Evolutionary conservation across 37 sponge, comb jelly and placozoan species (phyloP), one percentile per base, ranked within the genome.

Genomic region (Dysidea cf. avara): DNA sequence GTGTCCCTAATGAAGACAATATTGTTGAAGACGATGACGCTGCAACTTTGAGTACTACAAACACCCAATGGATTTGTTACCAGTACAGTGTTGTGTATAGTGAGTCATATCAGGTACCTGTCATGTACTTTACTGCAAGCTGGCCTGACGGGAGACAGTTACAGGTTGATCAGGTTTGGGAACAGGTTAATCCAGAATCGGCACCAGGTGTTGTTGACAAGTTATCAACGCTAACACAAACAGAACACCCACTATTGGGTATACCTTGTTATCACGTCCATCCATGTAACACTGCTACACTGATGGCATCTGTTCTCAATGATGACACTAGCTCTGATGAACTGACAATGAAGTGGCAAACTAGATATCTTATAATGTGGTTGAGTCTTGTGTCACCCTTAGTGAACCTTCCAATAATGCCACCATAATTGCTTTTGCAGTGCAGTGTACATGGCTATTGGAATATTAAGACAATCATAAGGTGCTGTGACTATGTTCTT

Each of bases 31-130:
- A n/a, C n/a, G n/a, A n/a, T n/a, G n/a, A n/a, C n/a, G n/a, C n/a
- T n/a, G n/a, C n/a, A n/a, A n/a, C n/a, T n/a, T n/a, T n/a, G n/a
- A n/a, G n/a, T n/a, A n/a, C n/a, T n/a, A n/a, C 53, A 50, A 31
- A 58, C 9, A 14, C 11, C n/a, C 22, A 12, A 31, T 58, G 61
- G 18, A 38, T 66, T 20, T 29, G 32, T 3, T 75, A 32, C 32
- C 88, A 90, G 49, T 96, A 96, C 65, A 94, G 92, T 62, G 69
- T 92, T 39, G 68, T 90, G 17, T 86, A 87, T 71, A 86, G 87
- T 50, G 29, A 49, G 12, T 78, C 91, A 17, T 96, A 96, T 39
- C 61, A 77, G 39, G 97, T 96, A 4, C 97, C 97, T 31, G 77
- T 90, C 0, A 80, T 96, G 36, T 93, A 84, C 53, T 90, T 96